These are phyloP conservation scores for Podarcis siculus DNA, from an alignment of 2,797 vertebrate species.

Conservation along the genomic window DNA sequence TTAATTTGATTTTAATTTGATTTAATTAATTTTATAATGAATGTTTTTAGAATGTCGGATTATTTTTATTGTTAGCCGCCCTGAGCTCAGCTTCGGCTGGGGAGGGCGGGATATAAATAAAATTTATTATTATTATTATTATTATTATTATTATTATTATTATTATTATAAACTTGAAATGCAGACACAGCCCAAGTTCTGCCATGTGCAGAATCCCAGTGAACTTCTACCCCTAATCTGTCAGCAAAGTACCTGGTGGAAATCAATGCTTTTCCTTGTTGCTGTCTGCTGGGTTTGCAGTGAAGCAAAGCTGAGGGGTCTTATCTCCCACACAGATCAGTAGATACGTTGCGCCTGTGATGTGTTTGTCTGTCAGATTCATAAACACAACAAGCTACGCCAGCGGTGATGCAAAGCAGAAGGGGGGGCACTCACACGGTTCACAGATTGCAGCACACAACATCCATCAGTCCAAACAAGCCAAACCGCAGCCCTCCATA, in stretches of 20 bases:
- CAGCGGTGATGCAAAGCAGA: constrained; percentile 38
- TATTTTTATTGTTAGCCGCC: no score
- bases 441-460: constrained; percentile 54
- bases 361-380: constrained; percentile 70
- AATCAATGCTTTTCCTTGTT: constrained; percentile 53
- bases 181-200: background rate
- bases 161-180: constrained; percentile 13
- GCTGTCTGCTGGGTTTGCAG: constrained; percentile 59
- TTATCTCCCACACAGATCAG: constrained; percentile 75
- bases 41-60: no score
- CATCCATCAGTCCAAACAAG: constrained; percentile 63
- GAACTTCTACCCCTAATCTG: constrained; percentile 36
- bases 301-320: constrained; percentile 60
- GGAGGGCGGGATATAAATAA: no score
- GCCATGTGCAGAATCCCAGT: background rate
- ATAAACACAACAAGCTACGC: constrained; percentile 66
- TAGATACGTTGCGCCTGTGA: constrained; percentile 63
- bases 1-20: no score
- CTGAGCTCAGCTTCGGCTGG: no score
- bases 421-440: constrained; percentile 26
- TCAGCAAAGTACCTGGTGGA: constrained; percentile 39
- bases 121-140: no score
- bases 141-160: no score
- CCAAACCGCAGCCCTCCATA: constrained; percentile 31
- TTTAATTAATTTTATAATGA: no score